phyloP scores from a whole-genome alignment of 2,888 invertebrate species.

The Lasioglossum vierecki region DNA sequence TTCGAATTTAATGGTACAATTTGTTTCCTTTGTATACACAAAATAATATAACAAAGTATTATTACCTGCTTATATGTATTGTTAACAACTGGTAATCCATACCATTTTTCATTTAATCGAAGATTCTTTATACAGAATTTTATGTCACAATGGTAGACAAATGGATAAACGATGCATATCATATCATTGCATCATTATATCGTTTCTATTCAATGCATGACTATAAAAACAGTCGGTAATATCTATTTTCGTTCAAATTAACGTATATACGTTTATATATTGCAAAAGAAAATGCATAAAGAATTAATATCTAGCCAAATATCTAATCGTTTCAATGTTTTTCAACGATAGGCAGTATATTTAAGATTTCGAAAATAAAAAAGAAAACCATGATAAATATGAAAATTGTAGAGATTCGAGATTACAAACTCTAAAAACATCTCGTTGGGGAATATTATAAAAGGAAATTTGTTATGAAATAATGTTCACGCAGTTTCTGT shows the following conservation, averaged over 20 bases:
- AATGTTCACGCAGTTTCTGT: slow-evolving; percentile 26
- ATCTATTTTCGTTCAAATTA: slow-evolving; percentile 12
- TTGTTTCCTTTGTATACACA: slow-evolving; percentile 52
- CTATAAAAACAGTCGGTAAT: slow-evolving; percentile 14
- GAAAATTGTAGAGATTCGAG: not conserved
- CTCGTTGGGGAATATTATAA: slow-evolving; percentile 6
- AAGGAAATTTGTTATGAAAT: slow-evolving; percentile 22
- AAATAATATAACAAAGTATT: slow-evolving; percentile 57
- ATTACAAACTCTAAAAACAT: slow-evolving; percentile 28
- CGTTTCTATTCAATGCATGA: slow-evolving; percentile 22
- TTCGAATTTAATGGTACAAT: slow-evolving; percentile 58
- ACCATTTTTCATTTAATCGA: slow-evolving; percentile 47
- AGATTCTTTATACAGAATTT: slow-evolving; percentile 57
- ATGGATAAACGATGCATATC: slow-evolving; percentile 51
- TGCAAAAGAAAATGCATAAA: slow-evolving; percentile 28
- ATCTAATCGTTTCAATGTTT: not conserved
- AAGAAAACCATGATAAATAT: not conserved
- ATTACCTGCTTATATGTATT: slow-evolving; percentile 58
- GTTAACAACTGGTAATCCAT: slow-evolving; percentile 59
- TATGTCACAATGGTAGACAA: slow-evolving; percentile 55
- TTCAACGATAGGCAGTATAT: slow-evolving; percentile 8
- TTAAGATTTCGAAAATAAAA: slow-evolving; percentile 24
- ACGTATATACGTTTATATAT: slow-evolving; percentile 19
- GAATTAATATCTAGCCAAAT: slow-evolving; percentile 21
- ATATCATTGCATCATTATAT: slow-evolving; percentile 31